Evolutionary conservation across 2,113 vertebrate genomes (phyloP).

Genomic region (Erythrocercus mccallii): DNA sequence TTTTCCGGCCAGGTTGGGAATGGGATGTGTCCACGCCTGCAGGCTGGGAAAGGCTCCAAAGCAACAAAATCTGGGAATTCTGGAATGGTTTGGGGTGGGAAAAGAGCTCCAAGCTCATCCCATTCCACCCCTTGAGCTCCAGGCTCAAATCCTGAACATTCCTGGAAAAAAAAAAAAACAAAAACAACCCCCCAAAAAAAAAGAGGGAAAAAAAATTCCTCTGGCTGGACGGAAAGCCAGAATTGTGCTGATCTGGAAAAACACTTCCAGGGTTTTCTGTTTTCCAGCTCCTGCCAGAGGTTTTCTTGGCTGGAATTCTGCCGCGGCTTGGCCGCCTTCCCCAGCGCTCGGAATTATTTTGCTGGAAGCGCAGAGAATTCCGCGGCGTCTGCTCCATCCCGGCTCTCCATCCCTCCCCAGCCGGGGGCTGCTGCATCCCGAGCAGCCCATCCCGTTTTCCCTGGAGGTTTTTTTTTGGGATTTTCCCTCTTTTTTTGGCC

Average conservation of each 20-base stretch:
- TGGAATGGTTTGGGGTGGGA: neutral
- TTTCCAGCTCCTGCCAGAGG: constrained; percentile 4
- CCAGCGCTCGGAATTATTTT: neutral
- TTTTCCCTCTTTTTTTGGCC: neutral
- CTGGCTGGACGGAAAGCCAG: neutral
- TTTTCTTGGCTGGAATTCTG: constrained; percentile 18
- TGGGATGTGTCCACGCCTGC: neutral
- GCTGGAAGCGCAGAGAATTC: neutral
- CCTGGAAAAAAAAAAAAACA: neutral
- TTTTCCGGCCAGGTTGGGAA: neutral
- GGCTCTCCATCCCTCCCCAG: too few relatives aligned
- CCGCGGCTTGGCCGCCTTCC: neutral
- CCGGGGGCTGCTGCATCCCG: neutral
- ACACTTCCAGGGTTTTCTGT: constrained; percentile 15
- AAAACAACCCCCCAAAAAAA: neutral
- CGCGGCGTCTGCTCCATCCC: neutral
- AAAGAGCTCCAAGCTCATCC: neutral
- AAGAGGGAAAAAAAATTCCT: neutral
- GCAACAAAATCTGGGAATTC: neutral
- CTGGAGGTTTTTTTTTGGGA: neutral
- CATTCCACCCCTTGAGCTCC: neutral
- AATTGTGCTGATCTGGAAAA: constrained; percentile 64
- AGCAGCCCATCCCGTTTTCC: neutral
- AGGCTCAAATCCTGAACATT: neutral
- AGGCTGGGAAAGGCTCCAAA: neutral